Evolutionary conservation across 2,113 vertebrate species (phyloP), one percentile per base, ranked within the genome.

Genomic region (Ochotona princeps): DNA sequence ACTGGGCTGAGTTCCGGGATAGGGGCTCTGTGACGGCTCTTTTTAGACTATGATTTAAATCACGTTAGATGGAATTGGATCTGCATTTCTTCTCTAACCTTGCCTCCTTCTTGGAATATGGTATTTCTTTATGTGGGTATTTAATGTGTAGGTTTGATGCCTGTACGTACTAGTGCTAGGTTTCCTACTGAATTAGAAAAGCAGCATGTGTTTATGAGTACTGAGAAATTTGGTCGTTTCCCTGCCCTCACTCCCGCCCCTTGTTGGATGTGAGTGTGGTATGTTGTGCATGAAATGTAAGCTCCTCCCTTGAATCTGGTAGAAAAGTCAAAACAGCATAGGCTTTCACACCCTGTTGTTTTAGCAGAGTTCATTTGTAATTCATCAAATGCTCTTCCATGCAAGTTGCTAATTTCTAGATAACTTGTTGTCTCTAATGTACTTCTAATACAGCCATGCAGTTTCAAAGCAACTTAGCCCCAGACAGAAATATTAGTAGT

Each of bases 391-490:
- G 84, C 69, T 90, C 65, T 60, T 83, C 66, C 60, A 35, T 74
- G 78, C 5, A 8, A 17, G 63, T 78, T 26, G 3, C 87, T 88
- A 91, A 75, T 88, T 93, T 69, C 47, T 60, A 96, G 93, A 92
- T 95, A 96, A 93, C 95, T 97, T 93, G 96, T 83, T 91, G 78
- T 74, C 81, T 85, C 81, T 96, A 89, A 61, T 91, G 89, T 94
- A 85, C 87, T 94, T 74, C 74, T 76, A 91, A 95, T 51, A 87
- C 65, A 80, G 21, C 74, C 14, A 8, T 72, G 51, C 81, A 86
- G 91, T 94, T 95, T 92, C 91, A 94, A 95, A 97, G 95, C 79
- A 83, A 94, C 85, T 54, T 84, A 95, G 96, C 92, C 87, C 85
- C n/a, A 97, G 94, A 88, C 61, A 91, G 23, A 73, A 83, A 83